Evolutionary conservation across 1,140 invertebrate genomes (phyloP).

Genomic region (Platorchestia sp.): DNA sequence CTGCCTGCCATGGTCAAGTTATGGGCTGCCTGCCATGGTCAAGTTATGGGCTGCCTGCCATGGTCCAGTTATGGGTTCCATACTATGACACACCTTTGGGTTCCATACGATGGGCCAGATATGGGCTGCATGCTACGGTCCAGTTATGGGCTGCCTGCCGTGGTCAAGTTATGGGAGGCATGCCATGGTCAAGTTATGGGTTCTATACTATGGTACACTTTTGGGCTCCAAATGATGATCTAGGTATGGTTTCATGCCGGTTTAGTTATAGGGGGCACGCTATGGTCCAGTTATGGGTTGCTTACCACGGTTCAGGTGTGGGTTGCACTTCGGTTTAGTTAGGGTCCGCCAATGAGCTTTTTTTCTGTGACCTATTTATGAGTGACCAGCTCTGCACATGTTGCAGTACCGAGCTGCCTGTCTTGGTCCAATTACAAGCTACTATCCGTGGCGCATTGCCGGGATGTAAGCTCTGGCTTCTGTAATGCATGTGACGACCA

Average conservation of each 20-base stretch:
- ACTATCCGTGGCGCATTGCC: too few relatives aligned
- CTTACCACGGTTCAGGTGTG: background rate
- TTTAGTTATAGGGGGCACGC: too few relatives aligned
- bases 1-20: background rate
- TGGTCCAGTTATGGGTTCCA: background rate
- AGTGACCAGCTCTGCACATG: too few relatives aligned
- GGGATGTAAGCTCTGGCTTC: too few relatives aligned
- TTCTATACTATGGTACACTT: background rate
- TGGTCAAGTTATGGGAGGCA: background rate
- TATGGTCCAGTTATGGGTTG: background rate
- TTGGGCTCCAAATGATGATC: background rate
- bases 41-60: background rate
- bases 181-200: background rate
- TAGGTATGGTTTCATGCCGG: too few relatives aligned
- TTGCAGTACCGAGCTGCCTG: too few relatives aligned
- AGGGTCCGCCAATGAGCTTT: too few relatives aligned
- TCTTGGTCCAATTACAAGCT: background rate
- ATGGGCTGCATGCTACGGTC: too few relatives aligned
- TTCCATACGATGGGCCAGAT: background rate
- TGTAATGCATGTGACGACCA: too few relatives aligned
- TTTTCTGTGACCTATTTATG: too few relatives aligned
- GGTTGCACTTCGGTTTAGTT: too few relatives aligned
- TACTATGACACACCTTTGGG: background rate
- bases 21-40: background rate
- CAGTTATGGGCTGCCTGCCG: background rate